phyloP scores from a whole-genome alignment of 2,888 invertebrate genomes.

The Helobdella robusta region DNA sequence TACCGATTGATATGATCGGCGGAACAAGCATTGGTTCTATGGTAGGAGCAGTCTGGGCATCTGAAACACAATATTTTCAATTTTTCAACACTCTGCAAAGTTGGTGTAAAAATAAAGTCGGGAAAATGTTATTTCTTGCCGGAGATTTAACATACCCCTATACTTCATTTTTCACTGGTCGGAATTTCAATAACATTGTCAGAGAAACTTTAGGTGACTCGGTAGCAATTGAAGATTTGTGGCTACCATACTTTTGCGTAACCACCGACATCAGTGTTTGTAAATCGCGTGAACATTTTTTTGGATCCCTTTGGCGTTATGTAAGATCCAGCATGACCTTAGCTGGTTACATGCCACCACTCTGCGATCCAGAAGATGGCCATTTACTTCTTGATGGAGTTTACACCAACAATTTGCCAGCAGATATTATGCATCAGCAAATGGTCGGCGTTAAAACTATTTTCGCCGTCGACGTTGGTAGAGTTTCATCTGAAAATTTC shows the following conservation, averaged over 20 bases:
- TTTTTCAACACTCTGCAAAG: slow-evolving; percentile 10
- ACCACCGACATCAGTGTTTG: slow-evolving; percentile 24
- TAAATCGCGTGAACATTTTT: slow-evolving; percentile 21
- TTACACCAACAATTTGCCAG: slow-evolving; percentile 27
- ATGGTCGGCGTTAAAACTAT: slow-evolving; percentile 23
- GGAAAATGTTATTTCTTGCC: slow-evolving; percentile 18
- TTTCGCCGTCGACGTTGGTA: slow-evolving; percentile 27
- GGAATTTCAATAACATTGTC: slow-evolving; percentile 16
- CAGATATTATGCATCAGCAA: slow-evolving; percentile 24
- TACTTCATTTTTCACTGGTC: slow-evolving; percentile 25
- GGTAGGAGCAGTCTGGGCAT: slow-evolving; percentile 23
- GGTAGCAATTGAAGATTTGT: slow-evolving; percentile 23
- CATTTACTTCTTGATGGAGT: slow-evolving; percentile 26
- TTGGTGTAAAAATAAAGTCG: slow-evolving; percentile 6
- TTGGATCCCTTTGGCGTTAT: slow-evolving; percentile 27
- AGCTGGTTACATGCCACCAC: slow-evolving; percentile 26
- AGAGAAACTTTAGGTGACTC: slow-evolving; percentile 20
- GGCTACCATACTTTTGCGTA: slow-evolving; percentile 27
- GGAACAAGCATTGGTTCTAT: slow-evolving; percentile 26
- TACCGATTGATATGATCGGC: slow-evolving; percentile 24
- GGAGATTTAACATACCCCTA: slow-evolving; percentile 24
- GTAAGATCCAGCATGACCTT: slow-evolving; percentile 27
- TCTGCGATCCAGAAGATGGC: slow-evolving; percentile 27
- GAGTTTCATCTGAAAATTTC: slow-evolving; percentile 20
- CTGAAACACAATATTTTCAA: slow-evolving; percentile 11